Percentiles rank a stretch among this genome's conserved stretches.
Evolutionary conservation across 2,888 invertebrate species (phyloP).

Genomic region (Pheosia tremula): DNA sequence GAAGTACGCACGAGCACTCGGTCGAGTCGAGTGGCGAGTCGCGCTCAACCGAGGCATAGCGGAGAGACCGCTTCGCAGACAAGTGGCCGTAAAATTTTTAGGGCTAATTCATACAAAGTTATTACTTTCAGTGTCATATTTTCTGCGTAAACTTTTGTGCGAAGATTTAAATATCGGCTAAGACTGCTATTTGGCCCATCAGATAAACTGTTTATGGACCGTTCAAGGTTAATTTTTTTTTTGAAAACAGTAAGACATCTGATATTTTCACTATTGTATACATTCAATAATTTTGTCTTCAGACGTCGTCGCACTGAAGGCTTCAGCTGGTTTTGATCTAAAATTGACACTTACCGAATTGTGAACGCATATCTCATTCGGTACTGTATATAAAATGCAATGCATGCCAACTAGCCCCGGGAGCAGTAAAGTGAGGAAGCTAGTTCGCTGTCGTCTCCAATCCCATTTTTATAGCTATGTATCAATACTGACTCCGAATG

Average conservation of each 20-base stretch:
- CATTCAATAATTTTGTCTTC: too few relatives aligned
- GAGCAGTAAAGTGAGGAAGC: not conserved
- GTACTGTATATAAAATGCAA: not conserved
- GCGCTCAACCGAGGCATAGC: slow-evolving; percentile 33
- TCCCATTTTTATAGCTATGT: not conserved
- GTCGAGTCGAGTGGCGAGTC: slow-evolving; percentile 26
- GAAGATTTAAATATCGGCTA: slow-evolving; percentile 29
- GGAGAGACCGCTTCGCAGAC: slow-evolving; percentile 33
- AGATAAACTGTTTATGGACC: not conserved
- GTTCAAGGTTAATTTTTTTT: too few relatives aligned
- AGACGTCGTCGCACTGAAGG: not conserved
- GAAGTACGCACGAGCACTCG: slow-evolving; percentile 25
- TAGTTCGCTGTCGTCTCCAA: not conserved
- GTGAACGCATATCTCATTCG: not conserved
- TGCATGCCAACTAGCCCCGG: not conserved
- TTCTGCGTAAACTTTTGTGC: slow-evolving; percentile 26
- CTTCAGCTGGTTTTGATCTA: not conserved
- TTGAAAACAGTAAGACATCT: not conserved
- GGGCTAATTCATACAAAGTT: slow-evolving; percentile 53
- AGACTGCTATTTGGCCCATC: not conserved
- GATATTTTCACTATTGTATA: not conserved
- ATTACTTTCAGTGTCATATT: slow-evolving; percentile 42
- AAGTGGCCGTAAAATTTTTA: slow-evolving; percentile 49
- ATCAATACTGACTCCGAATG: not conserved
- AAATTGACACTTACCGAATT: not conserved